Conservation (phyloP, 2,797 vertebrate species). For the Enteromius treurensis region DNA sequence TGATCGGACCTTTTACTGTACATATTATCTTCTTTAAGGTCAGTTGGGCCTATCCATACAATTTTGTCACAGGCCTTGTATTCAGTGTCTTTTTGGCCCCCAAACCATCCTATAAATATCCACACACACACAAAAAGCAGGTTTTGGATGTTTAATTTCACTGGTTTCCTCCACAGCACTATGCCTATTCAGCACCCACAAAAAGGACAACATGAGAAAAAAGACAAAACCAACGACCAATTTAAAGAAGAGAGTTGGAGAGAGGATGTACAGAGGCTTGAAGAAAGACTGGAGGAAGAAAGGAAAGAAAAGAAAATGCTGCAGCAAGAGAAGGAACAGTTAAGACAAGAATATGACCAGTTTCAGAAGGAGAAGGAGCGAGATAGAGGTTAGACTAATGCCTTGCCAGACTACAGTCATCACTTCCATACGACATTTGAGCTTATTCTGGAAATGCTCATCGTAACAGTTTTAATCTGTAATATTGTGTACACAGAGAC, state of each 20-base stretch:
- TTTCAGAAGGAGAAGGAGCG: conserved; percentile 66
- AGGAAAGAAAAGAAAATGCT: conserved; percentile 63
- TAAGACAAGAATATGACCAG: conserved; percentile 66
- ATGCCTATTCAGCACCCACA: conserved; percentile 60
- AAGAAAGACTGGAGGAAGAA: conserved; percentile 66
- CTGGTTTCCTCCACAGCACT: conserved; percentile 63
- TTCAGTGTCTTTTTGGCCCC: not conserved
- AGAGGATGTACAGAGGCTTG: conserved; percentile 62
- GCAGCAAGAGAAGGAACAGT: conserved; percentile 68
- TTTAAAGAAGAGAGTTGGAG: conserved; percentile 45
- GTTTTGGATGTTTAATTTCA: not conserved
- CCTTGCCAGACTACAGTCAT: not conserved
- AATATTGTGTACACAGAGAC: not conserved
- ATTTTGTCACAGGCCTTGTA: not conserved
- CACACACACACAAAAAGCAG: not conserved
- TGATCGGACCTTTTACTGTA: not conserved
- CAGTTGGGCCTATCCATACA: not conserved
- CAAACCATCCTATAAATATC: not conserved
- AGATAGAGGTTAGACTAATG: conserved; percentile 63
- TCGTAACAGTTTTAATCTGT: not conserved
- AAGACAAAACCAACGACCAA: conserved; percentile 29
- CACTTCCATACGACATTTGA: not conserved
- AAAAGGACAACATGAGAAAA: conserved; percentile 35
- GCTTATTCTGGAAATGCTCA: not conserved
- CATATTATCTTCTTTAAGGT: not conserved